phyloP scores from a whole-genome alignment of 2,113 vertebrate genomes.

The Craseonycteris thonglongyai region DNA sequence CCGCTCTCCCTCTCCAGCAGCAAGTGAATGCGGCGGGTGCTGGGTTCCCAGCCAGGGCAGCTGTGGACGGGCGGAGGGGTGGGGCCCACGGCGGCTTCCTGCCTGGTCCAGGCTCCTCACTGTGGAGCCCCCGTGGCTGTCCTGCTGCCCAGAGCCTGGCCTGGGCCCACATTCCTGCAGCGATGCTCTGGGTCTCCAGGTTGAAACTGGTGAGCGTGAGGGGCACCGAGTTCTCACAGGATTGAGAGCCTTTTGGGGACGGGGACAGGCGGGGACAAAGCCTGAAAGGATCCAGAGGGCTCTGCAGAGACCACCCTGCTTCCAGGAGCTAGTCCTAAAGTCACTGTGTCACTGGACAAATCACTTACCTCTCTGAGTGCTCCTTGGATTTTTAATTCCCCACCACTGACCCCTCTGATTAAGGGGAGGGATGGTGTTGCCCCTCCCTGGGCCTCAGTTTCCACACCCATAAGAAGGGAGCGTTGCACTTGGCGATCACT shows the following conservation, averaged over 20 bases:
- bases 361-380: background rate
- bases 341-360: background rate
- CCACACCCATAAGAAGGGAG: background rate
- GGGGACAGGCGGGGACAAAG: background rate
- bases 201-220: constrained; percentile 57
- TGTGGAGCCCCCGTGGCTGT: constrained; percentile 24
- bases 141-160: constrained; percentile 51
- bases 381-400: fast-evolving
- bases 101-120: background rate
- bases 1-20: background rate
- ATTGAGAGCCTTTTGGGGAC: constrained; percentile 5
- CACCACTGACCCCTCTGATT: background rate
- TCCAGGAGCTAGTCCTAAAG: no score
- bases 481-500: background rate
- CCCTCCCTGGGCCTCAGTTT: background rate
- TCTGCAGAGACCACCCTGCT: background rate
- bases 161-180: constrained; percentile 45
- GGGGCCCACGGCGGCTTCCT: background rate
- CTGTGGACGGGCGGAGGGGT: background rate
- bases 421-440: no score
- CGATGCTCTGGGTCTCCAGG: constrained; percentile 52
- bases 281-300: background rate
- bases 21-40: background rate
- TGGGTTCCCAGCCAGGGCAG: constrained; percentile 24
- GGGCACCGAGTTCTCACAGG: constrained; percentile 60